Evolutionary conservation across 2,888 invertebrate genomes (phyloP), one percentile per base, ranked within the genome.

Genomic region (Phragmatobia fuliginosa): DNA sequence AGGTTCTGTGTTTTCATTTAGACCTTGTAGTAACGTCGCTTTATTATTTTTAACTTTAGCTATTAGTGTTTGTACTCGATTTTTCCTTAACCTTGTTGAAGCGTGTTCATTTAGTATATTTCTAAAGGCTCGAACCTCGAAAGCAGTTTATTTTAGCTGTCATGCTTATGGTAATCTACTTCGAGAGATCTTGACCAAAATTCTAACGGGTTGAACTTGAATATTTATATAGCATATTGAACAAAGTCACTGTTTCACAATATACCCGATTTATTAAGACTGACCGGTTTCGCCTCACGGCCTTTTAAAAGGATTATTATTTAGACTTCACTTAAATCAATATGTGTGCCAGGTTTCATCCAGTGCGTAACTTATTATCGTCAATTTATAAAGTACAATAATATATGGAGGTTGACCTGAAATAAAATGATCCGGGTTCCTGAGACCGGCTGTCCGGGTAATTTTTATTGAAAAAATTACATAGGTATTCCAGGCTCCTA

Each of bases 1-100:
- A 68, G 76, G 80, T 71, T 82, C 77, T 82, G 81, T 76, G 77
- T 81, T 81, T 63, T 63, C 63, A 49, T 6, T 62, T 71, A 68
- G 70, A 70, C 71, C 71, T 76, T 38, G 52, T 64, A 21, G 31
- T 71, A 14, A 33, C 36, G 58, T 58, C 70, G 28, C 61, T 69
- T 38, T 75, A 38, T 52, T 62, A 59, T 31, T 66, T 45, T 36
- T 69, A 70, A 67, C 72, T 72, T 18, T 49, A 56, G 21, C 33
- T 36, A 21, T 59, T 18, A 49, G 38, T 21, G 14, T 18, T 38
- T 38, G 16, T 10, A 65, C 56, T 56, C 28, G 21, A 38, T n/a
- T 49, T n/a, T 33, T 56, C 11, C 56, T 56, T 32, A 62, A 62
- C 31, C 41, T 62, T 62, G 8, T n/a, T 6, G 6, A 56, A 45